phyloP scores from a whole-genome alignment of 2,888 invertebrate genomes.

The Athetis lepigone region DNA sequence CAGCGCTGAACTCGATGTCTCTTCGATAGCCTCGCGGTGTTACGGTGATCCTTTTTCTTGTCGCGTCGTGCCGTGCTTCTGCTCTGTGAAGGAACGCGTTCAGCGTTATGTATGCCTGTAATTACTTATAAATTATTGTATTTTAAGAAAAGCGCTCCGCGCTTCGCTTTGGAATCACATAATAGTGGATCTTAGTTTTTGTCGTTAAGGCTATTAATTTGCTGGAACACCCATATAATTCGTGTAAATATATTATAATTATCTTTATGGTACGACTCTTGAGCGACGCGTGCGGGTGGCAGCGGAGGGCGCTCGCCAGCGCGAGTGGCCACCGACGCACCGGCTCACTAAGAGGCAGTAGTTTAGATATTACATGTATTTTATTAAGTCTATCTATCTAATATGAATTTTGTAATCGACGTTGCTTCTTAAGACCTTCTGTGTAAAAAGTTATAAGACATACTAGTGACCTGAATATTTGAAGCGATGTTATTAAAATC shows the following conservation, averaged over 20 bases:
- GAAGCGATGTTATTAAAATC: conserved; percentile 87
- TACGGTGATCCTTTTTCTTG: conserved; percentile 27
- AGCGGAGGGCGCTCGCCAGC: conserved; percentile 45
- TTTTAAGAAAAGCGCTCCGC: conserved; percentile 85
- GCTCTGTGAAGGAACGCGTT: conserved; percentile 53
- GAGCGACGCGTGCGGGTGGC: conserved; percentile 68
- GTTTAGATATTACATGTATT: conserved; percentile 89
- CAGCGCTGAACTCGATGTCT: conserved; percentile 52
- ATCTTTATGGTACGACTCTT: conserved; percentile 87
- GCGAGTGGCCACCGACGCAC: conserved; percentile 54
- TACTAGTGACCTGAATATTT: conserved; percentile 90
- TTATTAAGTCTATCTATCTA: conserved; percentile 88
- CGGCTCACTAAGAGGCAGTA: conserved; percentile 80
- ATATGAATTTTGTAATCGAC: conserved; percentile 90
- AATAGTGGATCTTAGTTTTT: conserved; percentile 89
- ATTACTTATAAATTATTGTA: conserved; percentile 88
- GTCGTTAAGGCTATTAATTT: conserved; percentile 88
- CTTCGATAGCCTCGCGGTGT: conserved; percentile 39
- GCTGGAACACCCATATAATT: conserved; percentile 88
- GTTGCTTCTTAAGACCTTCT: conserved; percentile 90
- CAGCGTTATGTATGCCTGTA: conserved; percentile 57
- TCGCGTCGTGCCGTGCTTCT: conserved; percentile 25
- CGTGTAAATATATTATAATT: conserved; percentile 90
- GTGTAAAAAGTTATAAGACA: conserved; percentile 89
- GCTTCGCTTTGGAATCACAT: conserved; percentile 88